Evolutionary conservation across 2,888 invertebrate species (phyloP), one percentile per base, ranked within the genome.

Genomic region (Phortica magna): DNA sequence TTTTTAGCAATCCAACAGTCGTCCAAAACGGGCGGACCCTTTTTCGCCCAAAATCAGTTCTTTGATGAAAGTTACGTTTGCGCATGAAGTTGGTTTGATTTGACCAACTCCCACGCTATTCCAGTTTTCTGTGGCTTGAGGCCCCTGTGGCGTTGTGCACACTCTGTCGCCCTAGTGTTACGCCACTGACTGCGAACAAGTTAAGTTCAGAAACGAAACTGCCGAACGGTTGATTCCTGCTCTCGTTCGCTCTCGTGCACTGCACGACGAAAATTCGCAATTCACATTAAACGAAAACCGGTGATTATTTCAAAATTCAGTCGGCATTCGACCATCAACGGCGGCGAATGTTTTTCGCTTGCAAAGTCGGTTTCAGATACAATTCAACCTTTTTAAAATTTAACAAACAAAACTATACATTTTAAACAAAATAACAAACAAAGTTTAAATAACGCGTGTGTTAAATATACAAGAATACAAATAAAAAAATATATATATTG

Each of bases 301-400:
- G 48, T 48, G 48, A 48, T 22, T 72, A n/a, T 86, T 86, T 84
- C 81, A 84, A 86, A 86, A 83, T 83, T 86, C 85, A 85, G 85
- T 86, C 85, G 84, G 77, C 70, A 80, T 83, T 85, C 87, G 86
- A 86, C 87, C 84, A 83, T 83, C 87, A 87, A 83, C 80, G 83
- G 87, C 75, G 80, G 78, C 84, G 81, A 82, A 84, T 82, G 85
- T 81, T 77, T 78, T 75, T 78, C 79, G 48, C 55, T 76, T 9
- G 42, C 75, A 61, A 78, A 73, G 55, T 68, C 75, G 75, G 75
- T 17, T 59, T 59, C 17, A 71, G 59, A 19, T 74, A 65, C 39
- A 74, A 68, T 55, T 70, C 71, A 75, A 73, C 73, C 3, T 48
- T 12, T 12, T 48, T 14, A 48, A 48, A 14, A 12, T 9, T 12